phyloP scores from a whole-genome alignment of 2,113 vertebrate species.

The Daboia siamensis region DNA sequence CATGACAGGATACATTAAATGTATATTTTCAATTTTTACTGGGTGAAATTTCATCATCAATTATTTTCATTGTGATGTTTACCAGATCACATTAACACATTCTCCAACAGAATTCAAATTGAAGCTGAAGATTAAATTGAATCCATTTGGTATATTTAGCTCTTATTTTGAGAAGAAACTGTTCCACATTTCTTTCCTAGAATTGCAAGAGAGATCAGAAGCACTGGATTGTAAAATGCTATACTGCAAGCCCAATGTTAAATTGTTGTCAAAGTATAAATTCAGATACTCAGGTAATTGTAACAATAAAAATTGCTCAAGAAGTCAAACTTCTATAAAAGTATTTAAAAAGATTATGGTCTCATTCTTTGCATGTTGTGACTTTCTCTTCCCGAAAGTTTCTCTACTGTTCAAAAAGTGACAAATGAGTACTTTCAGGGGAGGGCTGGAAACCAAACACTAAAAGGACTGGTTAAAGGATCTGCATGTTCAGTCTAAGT shows the following conservation, averaged over 20 bases:
- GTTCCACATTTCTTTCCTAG: conserved; percentile 39
- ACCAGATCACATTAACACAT: conserved; percentile 6
- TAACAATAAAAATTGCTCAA: conserved; percentile 56
- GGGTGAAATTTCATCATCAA: not conserved
- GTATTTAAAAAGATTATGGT: conserved; percentile 53
- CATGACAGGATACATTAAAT: conserved; percentile 46
- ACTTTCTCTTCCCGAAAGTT: not conserved
- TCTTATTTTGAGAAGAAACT: conserved; percentile 38
- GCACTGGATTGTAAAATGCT: conserved; percentile 70
- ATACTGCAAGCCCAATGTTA: conserved; percentile 62
- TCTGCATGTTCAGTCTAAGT: not conserved
- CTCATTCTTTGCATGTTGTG: conserved; percentile 26
- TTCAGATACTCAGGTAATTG: conserved; percentile 72
- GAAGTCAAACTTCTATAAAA: conserved; percentile 72
- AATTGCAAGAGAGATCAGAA: conserved; percentile 59
- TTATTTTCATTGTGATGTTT: conserved; percentile 21
- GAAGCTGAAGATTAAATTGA: conserved; percentile 1
- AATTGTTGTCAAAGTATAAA: conserved; percentile 67
- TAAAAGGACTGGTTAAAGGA: not conserved
- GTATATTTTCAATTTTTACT: conserved; percentile 23
- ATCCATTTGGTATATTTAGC: conserved; percentile 69
- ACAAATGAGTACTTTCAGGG: not conserved
- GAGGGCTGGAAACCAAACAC: not conserved
- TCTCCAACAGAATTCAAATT: conserved; percentile 34
- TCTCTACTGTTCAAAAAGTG: not conserved